Evolutionary conservation across 2,797 vertebrate genomes (phyloP).

Genomic region (Myiotriccus ornatus): DNA sequence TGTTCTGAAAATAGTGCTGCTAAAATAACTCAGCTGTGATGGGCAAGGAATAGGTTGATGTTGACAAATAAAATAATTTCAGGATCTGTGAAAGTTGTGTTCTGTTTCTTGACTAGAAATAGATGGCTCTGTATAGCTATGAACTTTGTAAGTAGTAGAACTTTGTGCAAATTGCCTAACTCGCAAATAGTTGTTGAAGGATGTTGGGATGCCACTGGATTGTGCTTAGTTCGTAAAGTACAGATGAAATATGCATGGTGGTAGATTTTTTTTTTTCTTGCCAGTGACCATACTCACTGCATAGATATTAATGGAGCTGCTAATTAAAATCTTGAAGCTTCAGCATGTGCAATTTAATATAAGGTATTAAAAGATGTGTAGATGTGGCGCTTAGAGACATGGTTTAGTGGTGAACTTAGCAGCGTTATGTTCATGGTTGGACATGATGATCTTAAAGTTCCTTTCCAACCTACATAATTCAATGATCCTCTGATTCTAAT

Average conservation of each 20-base stretch:
- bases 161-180: background rate
- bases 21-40: background rate
- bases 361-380: background rate
- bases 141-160: background rate
- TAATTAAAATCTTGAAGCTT: slow-evolving; percentile 12
- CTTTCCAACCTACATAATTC: background rate
- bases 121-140: background rate
- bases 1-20: background rate
- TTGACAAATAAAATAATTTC: background rate
- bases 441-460: background rate
- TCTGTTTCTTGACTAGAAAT: background rate
- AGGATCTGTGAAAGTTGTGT: background rate
- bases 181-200: background rate
- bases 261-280: background rate
- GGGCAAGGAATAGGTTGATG: background rate
- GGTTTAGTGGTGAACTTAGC: background rate
- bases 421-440: background rate
- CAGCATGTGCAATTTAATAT: background rate
- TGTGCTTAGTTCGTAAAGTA: background rate
- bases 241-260: background rate
- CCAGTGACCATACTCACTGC: background rate
- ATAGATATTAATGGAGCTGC: background rate
- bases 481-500: background rate
- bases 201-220: background rate
- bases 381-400: background rate